These are phyloP conservation scores for Orussus abietinus DNA, from an alignment of 1,140 invertebrate species.

Conservation along the genomic window DNA sequence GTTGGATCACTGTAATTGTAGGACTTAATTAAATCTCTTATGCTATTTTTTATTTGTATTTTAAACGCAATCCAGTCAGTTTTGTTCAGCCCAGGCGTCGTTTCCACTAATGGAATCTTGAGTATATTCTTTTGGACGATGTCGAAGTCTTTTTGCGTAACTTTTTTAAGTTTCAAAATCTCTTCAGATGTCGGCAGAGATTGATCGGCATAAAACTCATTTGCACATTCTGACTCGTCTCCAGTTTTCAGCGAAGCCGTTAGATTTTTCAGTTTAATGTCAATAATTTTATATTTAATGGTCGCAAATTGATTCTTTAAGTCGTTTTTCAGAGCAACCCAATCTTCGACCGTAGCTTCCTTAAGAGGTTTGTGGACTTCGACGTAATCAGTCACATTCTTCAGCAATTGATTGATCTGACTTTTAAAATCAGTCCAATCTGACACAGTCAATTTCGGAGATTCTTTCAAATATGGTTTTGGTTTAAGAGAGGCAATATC, in stretches of 20 bases:
- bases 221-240: background rate
- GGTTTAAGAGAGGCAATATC: slow-evolving; percentile 2
- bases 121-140: background rate
- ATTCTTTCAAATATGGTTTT: background rate
- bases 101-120: background rate
- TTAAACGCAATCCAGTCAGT: too few species aligned
- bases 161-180: too few species aligned
- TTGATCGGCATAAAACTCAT: background rate
- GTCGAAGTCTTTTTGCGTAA: too few species aligned
- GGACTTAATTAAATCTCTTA: too few species aligned
- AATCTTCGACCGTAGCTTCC: slow-evolving; percentile 10
- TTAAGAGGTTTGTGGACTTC: background rate
- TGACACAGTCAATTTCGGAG: slow-evolving; percentile 1
- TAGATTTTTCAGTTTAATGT: too few species aligned
- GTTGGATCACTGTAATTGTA: background rate
- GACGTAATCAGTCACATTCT: background rate
- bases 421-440: slow-evolving; percentile 17
- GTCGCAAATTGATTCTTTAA: slow-evolving; percentile 10
- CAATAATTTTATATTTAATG: background rate
- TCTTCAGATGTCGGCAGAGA: too few species aligned
- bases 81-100: background rate
- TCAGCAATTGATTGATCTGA: slow-evolving; percentile 14
- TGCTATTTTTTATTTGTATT: too few species aligned
- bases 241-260: too few species aligned
- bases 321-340: slow-evolving; percentile 10